These are phyloP conservation scores for Drosophila antonietae DNA, from an alignment of 2,888 invertebrate species.

Conservation along the genomic window DNA sequence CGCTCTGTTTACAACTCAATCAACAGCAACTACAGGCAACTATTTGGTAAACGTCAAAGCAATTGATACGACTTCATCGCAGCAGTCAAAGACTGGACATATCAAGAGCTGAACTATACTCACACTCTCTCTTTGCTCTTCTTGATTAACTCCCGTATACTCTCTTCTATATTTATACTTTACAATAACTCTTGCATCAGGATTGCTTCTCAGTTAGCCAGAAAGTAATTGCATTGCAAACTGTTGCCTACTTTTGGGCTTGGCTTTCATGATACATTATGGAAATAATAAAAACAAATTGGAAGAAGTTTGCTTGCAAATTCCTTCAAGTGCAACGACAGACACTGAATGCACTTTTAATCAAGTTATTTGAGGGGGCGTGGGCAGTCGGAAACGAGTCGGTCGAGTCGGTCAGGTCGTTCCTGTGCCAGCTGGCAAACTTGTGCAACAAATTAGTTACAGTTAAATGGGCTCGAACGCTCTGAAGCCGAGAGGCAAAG, in stretches of 20 bases:
- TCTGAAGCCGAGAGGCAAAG: constrained; percentile 36
- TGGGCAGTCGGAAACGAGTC: background rate
- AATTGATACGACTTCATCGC: constrained; percentile 1
- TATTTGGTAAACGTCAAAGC: background rate
- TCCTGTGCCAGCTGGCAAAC: constrained; percentile 28
- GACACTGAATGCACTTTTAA: constrained; percentile 29
- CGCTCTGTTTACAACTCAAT: constrained; percentile 21
- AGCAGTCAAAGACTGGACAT: background rate
- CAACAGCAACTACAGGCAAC: constrained; percentile 26
- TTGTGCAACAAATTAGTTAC: constrained; percentile 69
- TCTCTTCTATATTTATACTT: background rate
- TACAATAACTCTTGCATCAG: no score
- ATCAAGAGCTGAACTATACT: background rate
- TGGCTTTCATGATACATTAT: background rate
- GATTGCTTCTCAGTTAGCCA: background rate
- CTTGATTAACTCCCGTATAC: no score
- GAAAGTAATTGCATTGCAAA: background rate
- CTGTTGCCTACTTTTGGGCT: background rate
- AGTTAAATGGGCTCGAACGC: constrained; percentile 70
- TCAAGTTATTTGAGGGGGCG: constrained; percentile 43
- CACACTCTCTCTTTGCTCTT: no score
- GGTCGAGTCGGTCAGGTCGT: background rate
- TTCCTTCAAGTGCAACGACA: background rate
- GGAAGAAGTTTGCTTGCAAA: background rate
- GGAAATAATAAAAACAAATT: constrained; percentile 25